phyloP scores from a whole-genome alignment of 2,888 invertebrate species.

The Oegoconia quadripuncta region DNA sequence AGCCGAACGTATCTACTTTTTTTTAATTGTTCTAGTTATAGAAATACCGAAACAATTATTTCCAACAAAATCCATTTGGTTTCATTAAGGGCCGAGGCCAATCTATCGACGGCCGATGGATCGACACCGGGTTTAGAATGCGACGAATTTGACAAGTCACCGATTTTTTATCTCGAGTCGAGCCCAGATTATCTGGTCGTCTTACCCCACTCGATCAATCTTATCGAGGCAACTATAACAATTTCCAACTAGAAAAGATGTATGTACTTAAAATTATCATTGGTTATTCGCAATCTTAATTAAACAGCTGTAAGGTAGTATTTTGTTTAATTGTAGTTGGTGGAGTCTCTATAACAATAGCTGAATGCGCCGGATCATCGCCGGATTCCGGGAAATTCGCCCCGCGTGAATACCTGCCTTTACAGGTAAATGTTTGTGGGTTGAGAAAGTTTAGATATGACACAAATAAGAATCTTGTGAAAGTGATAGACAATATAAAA shows the following conservation, averaged over 20 bases:
- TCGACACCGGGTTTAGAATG: slow-evolving; percentile 60
- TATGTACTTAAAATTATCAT: slow-evolving; percentile 16
- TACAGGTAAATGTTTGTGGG: slow-evolving; percentile 56
- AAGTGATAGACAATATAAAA: too few relatives aligned
- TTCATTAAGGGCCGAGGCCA: slow-evolving; percentile 42
- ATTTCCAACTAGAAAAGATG: slow-evolving; percentile 28
- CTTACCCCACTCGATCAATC: slow-evolving; percentile 79
- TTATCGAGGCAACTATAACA: slow-evolving; percentile 65
- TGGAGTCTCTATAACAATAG: slow-evolving; percentile 49
- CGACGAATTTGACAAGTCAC: slow-evolving; percentile 78
- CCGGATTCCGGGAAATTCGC: slow-evolving; percentile 77
- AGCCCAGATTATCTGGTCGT: slow-evolving; percentile 69
- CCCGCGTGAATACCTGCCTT: slow-evolving; percentile 75
- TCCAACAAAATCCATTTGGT: slow-evolving; percentile 26
- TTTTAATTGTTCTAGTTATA: too few relatives aligned
- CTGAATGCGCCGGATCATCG: slow-evolving; percentile 74
- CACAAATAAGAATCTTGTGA: slow-evolving; percentile 16
- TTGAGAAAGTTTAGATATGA: slow-evolving; percentile 37
- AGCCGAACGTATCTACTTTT: too few relatives aligned
- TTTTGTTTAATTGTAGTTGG: slow-evolving; percentile 27
- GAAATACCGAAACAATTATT: slow-evolving; percentile 10
- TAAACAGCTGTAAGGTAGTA: not conserved
- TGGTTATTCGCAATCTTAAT: slow-evolving; percentile 26
- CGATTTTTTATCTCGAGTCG: slow-evolving; percentile 66
- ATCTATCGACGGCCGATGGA: slow-evolving; percentile 36